A percentile compares a stretch with the other conserved stretches of the same genome.
phyloP scores from a whole-genome alignment of 2,113 vertebrate species.

The Orycteropus afer region DNA sequence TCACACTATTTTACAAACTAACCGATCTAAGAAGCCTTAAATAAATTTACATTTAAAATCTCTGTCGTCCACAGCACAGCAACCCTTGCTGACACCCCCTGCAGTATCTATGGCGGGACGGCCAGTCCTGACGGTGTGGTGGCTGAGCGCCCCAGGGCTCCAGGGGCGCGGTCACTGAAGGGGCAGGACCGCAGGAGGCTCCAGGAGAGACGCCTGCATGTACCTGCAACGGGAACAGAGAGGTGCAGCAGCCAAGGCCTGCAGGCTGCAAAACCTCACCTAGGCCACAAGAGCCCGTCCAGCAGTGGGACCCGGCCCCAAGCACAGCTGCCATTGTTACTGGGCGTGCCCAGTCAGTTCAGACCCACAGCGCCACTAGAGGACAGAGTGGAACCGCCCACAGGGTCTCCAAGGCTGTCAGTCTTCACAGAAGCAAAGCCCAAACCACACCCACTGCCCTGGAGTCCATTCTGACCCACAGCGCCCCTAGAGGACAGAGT shows the following conservation, averaged over 20 bases:
- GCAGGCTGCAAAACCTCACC: too few relatives aligned
- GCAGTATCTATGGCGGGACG: conserved; percentile 67
- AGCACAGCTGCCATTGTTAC: too few relatives aligned
- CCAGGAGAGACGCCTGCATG: conserved; percentile 87
- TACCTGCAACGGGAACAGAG: conserved; percentile 83
- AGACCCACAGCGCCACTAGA: too few relatives aligned
- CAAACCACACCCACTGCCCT: too few relatives aligned
- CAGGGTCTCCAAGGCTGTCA: too few relatives aligned
- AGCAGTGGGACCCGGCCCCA: too few relatives aligned
- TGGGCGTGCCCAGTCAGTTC: too few relatives aligned
- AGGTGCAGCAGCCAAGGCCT: not conserved
- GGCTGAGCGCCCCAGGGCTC: not conserved
- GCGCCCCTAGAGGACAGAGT: too few relatives aligned
- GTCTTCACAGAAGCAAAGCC: too few relatives aligned
- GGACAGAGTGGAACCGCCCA: too few relatives aligned
- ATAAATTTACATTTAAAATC: conserved; percentile 69
- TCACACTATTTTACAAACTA: conserved; percentile 73
- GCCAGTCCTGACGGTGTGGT: conserved; percentile 58
- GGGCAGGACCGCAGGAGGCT: conserved; percentile 85
- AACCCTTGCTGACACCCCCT: conserved; percentile 71
- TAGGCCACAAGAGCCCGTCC: too few relatives aligned
- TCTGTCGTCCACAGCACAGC: conserved; percentile 39
- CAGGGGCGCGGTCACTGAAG: conserved; percentile 71
- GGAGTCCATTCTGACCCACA: too few relatives aligned
- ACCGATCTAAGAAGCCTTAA: conserved; percentile 67